A percentile compares a stretch with the other conserved stretches of the same genome.
Conservation (phyloP, 2,113 vertebrate species). For the Syrrhaptes paradoxus region DNA sequence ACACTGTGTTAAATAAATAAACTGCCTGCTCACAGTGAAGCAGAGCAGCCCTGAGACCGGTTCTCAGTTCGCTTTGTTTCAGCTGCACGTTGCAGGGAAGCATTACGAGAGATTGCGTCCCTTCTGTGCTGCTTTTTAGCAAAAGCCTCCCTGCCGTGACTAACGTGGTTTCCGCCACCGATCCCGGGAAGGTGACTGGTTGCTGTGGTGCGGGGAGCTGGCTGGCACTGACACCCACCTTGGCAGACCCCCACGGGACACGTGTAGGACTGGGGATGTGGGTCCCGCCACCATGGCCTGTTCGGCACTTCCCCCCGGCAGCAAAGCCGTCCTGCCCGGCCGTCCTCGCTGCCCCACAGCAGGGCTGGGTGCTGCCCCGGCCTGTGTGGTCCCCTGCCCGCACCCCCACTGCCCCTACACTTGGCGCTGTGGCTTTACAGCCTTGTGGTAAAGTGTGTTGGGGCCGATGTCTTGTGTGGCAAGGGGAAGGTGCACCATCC, state of each 20-base stretch:
- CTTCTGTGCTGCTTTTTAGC: neutral
- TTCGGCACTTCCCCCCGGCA: neutral
- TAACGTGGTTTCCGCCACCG: fast-evolving
- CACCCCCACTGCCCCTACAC: neutral
- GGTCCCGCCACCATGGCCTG: fast-evolving
- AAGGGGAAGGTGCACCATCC: neutral
- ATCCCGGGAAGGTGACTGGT: fast-evolving
- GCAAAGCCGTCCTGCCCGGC: neutral
- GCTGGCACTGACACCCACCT: fast-evolving
- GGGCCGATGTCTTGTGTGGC: fast-evolving
- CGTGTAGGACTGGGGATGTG: fast-evolving
- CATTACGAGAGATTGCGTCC: neutral
- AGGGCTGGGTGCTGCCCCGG: fast-evolving
- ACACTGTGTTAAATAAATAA: neutral
- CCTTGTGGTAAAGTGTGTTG: neutral
- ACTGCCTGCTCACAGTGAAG: neutral
- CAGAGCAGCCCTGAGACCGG: neutral
- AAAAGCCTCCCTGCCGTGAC: neutral
- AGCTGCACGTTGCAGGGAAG: neutral
- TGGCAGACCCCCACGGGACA: fast-evolving
- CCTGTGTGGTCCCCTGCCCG: fast-evolving
- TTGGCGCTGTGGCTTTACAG: fast-evolving
- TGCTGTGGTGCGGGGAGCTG: neutral
- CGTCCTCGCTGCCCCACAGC: too few species aligned
- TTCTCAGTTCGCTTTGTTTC: neutral